Base-by-base conservation (phyloP, 2,113 vertebrate genomes). In the Mionectes macconnelli region DNA sequence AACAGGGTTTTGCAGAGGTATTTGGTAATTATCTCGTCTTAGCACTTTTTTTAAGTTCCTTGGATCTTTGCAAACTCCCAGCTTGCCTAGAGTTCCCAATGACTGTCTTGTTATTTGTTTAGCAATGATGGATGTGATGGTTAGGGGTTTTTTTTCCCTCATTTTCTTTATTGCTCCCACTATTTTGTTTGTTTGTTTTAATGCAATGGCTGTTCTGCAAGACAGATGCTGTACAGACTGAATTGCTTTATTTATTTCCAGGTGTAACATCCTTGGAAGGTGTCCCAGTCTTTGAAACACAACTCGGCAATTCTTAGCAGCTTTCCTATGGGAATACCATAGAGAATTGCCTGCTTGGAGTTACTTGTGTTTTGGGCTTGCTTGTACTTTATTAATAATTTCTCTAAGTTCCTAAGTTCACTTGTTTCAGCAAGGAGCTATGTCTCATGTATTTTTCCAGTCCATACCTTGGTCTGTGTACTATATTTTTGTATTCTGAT, bases 191-290 rank as follows among this genome's bases (percentile, higher is more conserved):
- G 31, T 81, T 95, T 93, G 49, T 56, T 96, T 90, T 39, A 75
- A 86, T 93, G 83, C 73, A 81, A 17, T 39, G 60, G 19, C 14
- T 93, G 35, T 84, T 95, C 64, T 93, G 73, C 79, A 81, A 90
- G 93, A 67, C 89, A 90, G 88, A 80, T 93, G 76, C 83, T 90
- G 57, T 87, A 52, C 35, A 74, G 52, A 37, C 80, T 78, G 91
- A 81, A 92, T 89, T 92, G 50, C 74, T 92, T 88, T 68, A 70
- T 92, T 86, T 90, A 78, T 96, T 93, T 96, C 79, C 86, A 95
- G 83, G 91, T 94, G 63, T 84, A 94, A 68, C 80, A 94, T 86
- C 83, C 47, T 90, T 96, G 93, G 93, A 96, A 93, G 55, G 19
- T 12, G 3, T 89, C 88, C 93, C 93, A 89, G 76, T 42, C 80